Percentiles rank a stretch among this genome's conserved stretches.
Conservation (phyloP, 2,113 vertebrate genomes). For the Phylloscopus whistleri region DNA sequence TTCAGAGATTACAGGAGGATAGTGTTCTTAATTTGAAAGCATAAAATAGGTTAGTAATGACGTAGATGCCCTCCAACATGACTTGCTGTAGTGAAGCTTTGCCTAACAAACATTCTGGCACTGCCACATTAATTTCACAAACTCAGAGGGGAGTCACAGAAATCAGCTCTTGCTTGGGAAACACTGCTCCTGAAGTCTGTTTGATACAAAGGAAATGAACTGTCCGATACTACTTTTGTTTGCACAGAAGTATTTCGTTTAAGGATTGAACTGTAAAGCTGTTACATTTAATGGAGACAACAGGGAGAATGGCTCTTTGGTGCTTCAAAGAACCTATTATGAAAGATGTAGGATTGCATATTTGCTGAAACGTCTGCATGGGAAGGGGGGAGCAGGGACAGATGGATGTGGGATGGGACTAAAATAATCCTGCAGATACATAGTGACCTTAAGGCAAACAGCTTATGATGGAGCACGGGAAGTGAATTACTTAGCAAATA, state of each 20-base stretch:
- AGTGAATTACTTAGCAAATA: not conserved
- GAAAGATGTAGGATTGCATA: not conserved
- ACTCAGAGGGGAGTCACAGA: not conserved
- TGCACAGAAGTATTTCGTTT: not conserved
- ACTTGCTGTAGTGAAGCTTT: not conserved
- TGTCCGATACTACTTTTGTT: not conserved
- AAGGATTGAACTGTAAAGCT: not conserved
- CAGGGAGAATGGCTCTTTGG: not conserved
- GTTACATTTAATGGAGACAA: not conserved
- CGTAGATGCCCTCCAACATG: not conserved
- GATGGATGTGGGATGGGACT: slow-evolving; percentile 20
- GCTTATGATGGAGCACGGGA: not conserved
- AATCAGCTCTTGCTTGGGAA: not conserved
- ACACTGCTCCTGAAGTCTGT: not conserved
- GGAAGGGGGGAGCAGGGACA: not conserved
- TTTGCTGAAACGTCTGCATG: not conserved
- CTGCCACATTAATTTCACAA: not conserved
- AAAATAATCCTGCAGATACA: slow-evolving; percentile 19
- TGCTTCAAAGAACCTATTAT: not conserved
- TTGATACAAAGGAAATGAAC: not conserved
- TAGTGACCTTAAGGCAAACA: slow-evolving; percentile 13
- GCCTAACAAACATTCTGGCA: not conserved
- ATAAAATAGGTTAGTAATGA: not conserved
- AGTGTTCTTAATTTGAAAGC: not conserved
- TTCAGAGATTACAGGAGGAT: not conserved